These are phyloP conservation scores for Papilio demoleus DNA, from an alignment of 2,888 invertebrate genomes.

Conservation along the genomic window DNA sequence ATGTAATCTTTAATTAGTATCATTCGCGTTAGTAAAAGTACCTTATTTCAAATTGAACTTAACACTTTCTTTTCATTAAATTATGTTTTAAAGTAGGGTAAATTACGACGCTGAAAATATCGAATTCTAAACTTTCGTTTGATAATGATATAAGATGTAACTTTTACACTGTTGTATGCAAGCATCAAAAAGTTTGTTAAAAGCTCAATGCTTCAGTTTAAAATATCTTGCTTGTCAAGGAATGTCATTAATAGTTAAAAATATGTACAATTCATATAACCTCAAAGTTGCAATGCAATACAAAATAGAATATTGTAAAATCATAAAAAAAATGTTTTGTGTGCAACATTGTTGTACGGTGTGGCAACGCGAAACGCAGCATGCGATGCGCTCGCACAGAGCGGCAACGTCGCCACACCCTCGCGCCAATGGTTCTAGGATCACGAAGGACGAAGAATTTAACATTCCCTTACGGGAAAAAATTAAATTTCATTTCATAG, in stretches of 20 bases:
- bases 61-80: not conserved
- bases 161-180: not conserved
- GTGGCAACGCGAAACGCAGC: constrained; percentile 36
- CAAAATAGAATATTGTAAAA: constrained; percentile 32
- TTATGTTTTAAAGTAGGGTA: not conserved
- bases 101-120: not conserved
- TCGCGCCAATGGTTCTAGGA: constrained; percentile 37
- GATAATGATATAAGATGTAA: not conserved
- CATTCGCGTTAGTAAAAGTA: too few species aligned
- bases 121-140: not conserved
- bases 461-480: not conserved
- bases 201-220: not conserved
- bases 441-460: not conserved
- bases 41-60: not conserved
- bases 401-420: constrained; percentile 57
- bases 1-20: too few species aligned
- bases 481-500: not conserved
- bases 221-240: not conserved
- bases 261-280: not conserved
- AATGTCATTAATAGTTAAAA: not conserved
- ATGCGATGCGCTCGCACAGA: constrained; percentile 43
- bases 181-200: not conserved
- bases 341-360: constrained; percentile 37
- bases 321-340: constrained; percentile 29
- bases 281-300: constrained; percentile 10